Percentiles rank a stretch among this genome's conserved stretches.
Evolutionary conservation across 2,113 vertebrate species (phyloP).

Genomic region (Pomatostomus ruficeps): DNA sequence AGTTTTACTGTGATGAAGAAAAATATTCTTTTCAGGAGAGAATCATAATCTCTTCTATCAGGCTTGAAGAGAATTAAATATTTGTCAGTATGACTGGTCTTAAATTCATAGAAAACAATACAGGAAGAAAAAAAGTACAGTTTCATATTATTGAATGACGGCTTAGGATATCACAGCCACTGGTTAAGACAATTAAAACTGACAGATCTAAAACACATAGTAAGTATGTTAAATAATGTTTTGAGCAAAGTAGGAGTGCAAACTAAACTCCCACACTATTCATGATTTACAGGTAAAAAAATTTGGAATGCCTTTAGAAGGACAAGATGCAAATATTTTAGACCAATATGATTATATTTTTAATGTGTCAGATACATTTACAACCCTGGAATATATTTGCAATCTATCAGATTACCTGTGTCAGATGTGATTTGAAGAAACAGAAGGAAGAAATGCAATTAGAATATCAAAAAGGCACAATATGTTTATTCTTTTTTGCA

Average conservation of each 20-base stretch:
- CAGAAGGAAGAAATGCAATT: not conserved
- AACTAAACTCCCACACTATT: not conserved
- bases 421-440: conserved; percentile 8
- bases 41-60: not conserved
- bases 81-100: not conserved
- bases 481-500: not conserved
- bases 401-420: not conserved
- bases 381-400: not conserved
- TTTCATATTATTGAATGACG: not conserved
- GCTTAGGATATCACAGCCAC: not conserved
- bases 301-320: not conserved
- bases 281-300: not conserved
- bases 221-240: not conserved
- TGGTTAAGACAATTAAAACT: not conserved
- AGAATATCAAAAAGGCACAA: not conserved
- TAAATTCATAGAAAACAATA: not conserved
- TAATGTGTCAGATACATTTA: not conserved
- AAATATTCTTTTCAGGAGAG: not conserved
- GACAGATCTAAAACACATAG: not conserved
- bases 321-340: not conserved
- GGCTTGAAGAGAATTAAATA: not conserved
- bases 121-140: not conserved
- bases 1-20: not conserved
- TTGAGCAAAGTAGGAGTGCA: not conserved
- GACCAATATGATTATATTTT: not conserved